A percentile compares a stretch with the other conserved stretches of the same genome.
These are phyloP conservation scores for Tenthredo livida DNA, from an alignment of 2,888 invertebrate species.

Conservation along the genomic window DNA sequence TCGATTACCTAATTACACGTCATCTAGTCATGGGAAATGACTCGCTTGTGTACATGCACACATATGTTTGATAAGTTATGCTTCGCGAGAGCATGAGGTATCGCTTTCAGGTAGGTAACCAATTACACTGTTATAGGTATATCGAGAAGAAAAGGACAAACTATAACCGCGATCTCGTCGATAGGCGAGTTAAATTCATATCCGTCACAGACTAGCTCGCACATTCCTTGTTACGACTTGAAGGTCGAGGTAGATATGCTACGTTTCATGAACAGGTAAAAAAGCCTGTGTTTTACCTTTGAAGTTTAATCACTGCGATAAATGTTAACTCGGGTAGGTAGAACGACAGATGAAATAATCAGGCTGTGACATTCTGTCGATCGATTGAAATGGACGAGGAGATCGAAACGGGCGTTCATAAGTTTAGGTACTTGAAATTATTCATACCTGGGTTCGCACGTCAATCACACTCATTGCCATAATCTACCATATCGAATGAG, in stretches of 20 bases:
- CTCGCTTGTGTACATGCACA: background rate
- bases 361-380: background rate
- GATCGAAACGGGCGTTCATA: background rate
- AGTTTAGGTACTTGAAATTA: background rate
- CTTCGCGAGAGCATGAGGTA: background rate
- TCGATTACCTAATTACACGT: conserved; percentile 28
- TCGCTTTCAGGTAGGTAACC: conserved; percentile 22
- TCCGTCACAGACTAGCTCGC: conserved; percentile 12
- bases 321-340: background rate
- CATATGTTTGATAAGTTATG: background rate
- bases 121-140: conserved; percentile 8
- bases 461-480: background rate
- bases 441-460: background rate
- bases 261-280: background rate
- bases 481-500: background rate
- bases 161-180: conserved; percentile 4
- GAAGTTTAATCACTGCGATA: background rate
- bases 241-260: background rate
- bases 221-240: background rate
- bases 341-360: background rate
- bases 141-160: conserved; percentile 2
- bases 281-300: background rate
- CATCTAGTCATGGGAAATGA: background rate
- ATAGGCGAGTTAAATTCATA: conserved; percentile 26
- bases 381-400: background rate